Evolutionary conservation across 2,113 vertebrate species (phyloP).

Genomic region (Ammodytes dubius): DNA sequence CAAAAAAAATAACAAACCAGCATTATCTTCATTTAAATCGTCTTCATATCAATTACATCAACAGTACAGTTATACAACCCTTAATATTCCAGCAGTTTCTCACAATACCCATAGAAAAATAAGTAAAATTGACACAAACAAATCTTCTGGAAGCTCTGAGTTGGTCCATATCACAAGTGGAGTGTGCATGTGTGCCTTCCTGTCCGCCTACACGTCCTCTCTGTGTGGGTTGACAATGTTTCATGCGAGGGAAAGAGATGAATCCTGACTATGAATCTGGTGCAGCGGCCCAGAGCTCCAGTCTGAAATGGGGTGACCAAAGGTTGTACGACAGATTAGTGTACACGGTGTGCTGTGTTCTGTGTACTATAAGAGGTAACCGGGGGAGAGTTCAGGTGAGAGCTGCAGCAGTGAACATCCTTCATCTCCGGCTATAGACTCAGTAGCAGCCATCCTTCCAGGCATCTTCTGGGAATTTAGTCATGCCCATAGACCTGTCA

Average conservation of each 20-base stretch:
- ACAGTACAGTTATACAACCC: slow-evolving; percentile 57
- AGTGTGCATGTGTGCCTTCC: slow-evolving; percentile 56
- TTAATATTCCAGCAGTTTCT: slow-evolving; percentile 73
- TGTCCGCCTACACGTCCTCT: slow-evolving; percentile 58
- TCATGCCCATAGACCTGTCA: slow-evolving; percentile 86
- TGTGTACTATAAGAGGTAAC: slow-evolving; percentile 48
- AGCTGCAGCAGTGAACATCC: slow-evolving; percentile 61
- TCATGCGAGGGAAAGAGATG: slow-evolving; percentile 75
- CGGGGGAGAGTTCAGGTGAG: slow-evolving; percentile 21
- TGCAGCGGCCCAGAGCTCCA: slow-evolving; percentile 65
- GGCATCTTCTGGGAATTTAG: slow-evolving; percentile 88
- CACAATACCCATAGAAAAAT: slow-evolving; percentile 77
- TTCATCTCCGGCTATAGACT: slow-evolving; percentile 56
- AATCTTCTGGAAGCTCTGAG: slow-evolving; percentile 72
- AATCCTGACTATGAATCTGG: slow-evolving; percentile 62
- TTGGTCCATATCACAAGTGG: slow-evolving; percentile 69
- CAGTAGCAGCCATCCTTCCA: slow-evolving; percentile 96
- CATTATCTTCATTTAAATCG: slow-evolving; percentile 68
- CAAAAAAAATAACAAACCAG: slow-evolving; percentile 64
- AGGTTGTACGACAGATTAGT: slow-evolving; percentile 60
- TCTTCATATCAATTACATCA: slow-evolving; percentile 69
- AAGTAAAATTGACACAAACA: slow-evolving; percentile 70
- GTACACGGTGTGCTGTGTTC: slow-evolving; percentile 45
- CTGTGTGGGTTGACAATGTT: slow-evolving; percentile 67
- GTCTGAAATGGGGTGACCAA: slow-evolving; percentile 42